A percentile compares a stretch with the other conserved stretches of the same genome.
Evolutionary conservation across 2,888 invertebrate genomes (phyloP).

Genomic region (Leucozona laternaria): DNA sequence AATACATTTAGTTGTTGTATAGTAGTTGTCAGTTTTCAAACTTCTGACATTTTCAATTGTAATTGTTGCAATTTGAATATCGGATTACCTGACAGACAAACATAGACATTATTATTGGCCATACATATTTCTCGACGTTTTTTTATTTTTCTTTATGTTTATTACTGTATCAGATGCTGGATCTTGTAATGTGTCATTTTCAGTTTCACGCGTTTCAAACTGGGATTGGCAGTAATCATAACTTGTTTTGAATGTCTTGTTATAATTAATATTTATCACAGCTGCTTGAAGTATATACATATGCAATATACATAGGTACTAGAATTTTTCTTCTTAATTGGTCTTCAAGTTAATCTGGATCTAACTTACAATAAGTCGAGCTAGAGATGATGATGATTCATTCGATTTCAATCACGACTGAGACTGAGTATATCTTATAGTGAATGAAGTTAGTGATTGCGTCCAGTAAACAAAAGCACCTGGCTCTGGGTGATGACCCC

Average conservation of each 20-base stretch:
- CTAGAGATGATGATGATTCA: conserved; percentile 39
- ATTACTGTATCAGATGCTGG: conserved; percentile 38
- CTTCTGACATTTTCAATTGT: conserved; percentile 23
- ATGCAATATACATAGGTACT: no score
- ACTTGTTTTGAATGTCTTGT: conserved; percentile 50
- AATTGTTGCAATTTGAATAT: conserved; percentile 64
- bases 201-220: conserved; percentile 44
- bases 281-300: not conserved
- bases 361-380: conserved; percentile 10
- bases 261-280: conserved; percentile 40
- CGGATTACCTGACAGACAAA: conserved; percentile 53
- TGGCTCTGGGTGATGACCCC: conserved; percentile 66
- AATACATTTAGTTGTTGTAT: not conserved
- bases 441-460: not conserved
- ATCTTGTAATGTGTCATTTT: conserved; percentile 56
- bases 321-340: conserved; percentile 10
- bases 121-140: conserved; percentile 38
- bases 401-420: conserved; percentile 20
- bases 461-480: conserved; percentile 29
- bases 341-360: conserved; percentile 24
- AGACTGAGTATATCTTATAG: no score
- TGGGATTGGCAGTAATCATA: conserved; percentile 55
- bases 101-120: conserved; percentile 54
- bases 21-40: conserved; percentile 25
- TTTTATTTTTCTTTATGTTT: not conserved